Conservation (phyloP, 2,113 vertebrate species). For the Collichthys lucidus region DNA sequence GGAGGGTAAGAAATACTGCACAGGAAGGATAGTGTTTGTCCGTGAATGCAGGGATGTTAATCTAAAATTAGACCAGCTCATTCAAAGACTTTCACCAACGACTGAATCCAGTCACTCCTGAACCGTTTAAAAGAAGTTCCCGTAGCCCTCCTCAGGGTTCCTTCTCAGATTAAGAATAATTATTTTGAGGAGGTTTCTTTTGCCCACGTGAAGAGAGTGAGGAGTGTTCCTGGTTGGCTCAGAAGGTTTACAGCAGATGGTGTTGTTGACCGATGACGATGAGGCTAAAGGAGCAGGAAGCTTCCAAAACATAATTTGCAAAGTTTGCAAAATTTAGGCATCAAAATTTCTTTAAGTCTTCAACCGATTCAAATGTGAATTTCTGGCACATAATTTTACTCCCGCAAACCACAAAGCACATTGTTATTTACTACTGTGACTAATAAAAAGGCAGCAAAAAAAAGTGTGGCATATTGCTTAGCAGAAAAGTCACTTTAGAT, state of each 20-base stretch:
- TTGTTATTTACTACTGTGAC: conserved; percentile 39
- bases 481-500: conserved; percentile 51
- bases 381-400: conserved; percentile 62
- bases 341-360: conserved; percentile 49
- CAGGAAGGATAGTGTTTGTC: not conserved
- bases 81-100: conserved; percentile 4
- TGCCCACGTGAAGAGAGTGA: not conserved
- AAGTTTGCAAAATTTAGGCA: conserved; percentile 47
- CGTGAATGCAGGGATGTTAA: not conserved
- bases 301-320: conserved; percentile 30
- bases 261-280: not conserved
- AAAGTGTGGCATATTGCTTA: conserved; percentile 56
- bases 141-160: not conserved
- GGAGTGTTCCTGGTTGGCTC: conserved; percentile 14
- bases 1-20: not conserved
- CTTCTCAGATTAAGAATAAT: not conserved
- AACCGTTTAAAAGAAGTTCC: not conserved
- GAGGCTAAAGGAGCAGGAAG: conserved; percentile 5
- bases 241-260: conserved; percentile 5
- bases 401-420: conserved; percentile 40
- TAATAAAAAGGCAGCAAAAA: conserved; percentile 70
- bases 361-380: conserved; percentile 44
- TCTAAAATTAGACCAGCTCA: not conserved
- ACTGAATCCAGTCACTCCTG: not conserved
- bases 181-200: not conserved